Conservation (phyloP, 2,888 invertebrate species). For the Fragum fragum region DNA sequence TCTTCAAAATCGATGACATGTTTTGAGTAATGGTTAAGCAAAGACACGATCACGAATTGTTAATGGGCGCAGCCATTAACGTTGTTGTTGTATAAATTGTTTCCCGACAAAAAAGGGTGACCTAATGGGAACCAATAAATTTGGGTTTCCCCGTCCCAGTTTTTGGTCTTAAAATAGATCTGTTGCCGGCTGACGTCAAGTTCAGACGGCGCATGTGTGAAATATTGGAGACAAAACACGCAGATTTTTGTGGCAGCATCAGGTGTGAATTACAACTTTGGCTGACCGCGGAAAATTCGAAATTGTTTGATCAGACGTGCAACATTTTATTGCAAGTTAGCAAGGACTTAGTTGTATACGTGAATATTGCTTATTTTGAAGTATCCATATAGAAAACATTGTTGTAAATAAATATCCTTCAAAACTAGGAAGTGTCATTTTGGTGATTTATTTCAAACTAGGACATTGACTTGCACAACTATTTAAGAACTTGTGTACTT, state of each 20-base stretch:
- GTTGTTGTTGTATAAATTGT: conserved; percentile 1
- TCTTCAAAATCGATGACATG: conserved; percentile 47
- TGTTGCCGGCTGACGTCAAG: conserved; percentile 58
- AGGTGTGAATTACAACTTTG: not conserved
- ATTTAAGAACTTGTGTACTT: too few species aligned
- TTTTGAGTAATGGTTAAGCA: not conserved
- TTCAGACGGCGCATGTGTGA: conserved; percentile 14
- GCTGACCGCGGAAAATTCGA: conserved; percentile 6
- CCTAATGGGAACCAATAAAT: not conserved
- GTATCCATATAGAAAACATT: too few species aligned
- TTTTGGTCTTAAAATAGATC: conserved; percentile 35
- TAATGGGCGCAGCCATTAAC: conserved; percentile 27
- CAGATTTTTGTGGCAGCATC: not conserved
- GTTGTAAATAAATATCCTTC: too few species aligned
- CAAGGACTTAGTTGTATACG: too few species aligned
- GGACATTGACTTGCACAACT: too few species aligned
- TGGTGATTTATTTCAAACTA: too few species aligned
- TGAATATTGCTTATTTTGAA: too few species aligned
- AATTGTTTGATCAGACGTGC: not conserved
- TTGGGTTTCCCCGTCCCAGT: conserved; percentile 36
- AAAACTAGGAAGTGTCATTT: too few species aligned
- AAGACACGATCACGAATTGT: not conserved
- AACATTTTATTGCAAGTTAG: too few species aligned
- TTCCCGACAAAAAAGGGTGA: not conserved
- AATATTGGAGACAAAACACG: conserved; percentile 3